Evolutionary conservation across 1,140 invertebrate species (phyloP).

Genomic region (Manduca sexta): DNA sequence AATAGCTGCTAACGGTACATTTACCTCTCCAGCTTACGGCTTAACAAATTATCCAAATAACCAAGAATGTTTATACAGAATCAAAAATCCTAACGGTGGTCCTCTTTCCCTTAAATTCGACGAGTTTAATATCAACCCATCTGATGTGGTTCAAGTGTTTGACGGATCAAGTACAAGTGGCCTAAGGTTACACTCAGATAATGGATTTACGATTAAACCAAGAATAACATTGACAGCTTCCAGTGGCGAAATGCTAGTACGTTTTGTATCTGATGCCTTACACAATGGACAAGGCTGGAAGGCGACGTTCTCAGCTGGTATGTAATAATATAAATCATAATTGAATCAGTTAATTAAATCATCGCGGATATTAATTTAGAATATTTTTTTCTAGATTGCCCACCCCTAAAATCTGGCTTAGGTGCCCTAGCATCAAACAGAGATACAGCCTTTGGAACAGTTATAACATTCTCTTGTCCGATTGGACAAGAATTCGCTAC

Average conservation of each 20-base stretch:
- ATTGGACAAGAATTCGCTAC: conserved; percentile 96
- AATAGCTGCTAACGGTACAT: conserved; percentile 85
- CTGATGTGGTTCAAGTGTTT: conserved; percentile 92
- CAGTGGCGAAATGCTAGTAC: conserved; percentile 91
- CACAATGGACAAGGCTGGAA: conserved; percentile 89
- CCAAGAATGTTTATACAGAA: conserved; percentile 91
- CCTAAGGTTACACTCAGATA: conserved; percentile 88
- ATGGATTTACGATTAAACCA: conserved; percentile 90
- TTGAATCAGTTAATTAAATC: too few relatives aligned
- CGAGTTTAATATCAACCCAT: conserved; percentile 88
- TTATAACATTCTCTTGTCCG: conserved; percentile 92
- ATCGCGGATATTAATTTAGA: not conserved
- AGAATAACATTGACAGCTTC: conserved; percentile 93
- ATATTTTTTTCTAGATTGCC: conserved; percentile 84
- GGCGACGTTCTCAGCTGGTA: conserved; percentile 93
- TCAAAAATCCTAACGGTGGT: conserved; percentile 87
- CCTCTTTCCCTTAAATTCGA: conserved; percentile 91
- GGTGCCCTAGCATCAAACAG: conserved; percentile 92
- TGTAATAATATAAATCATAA: too few relatives aligned
- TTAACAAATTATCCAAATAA: conserved; percentile 91
- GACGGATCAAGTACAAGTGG: conserved; percentile 91
- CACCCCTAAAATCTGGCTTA: conserved; percentile 85
- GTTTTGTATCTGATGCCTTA: conserved; percentile 91
- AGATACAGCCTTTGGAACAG: conserved; percentile 93
- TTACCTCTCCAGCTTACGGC: conserved; percentile 90